These are phyloP conservation scores for Ibidorhyncha struthersii DNA, from an alignment of 2,113 vertebrate species.

Conservation along the genomic window DNA sequence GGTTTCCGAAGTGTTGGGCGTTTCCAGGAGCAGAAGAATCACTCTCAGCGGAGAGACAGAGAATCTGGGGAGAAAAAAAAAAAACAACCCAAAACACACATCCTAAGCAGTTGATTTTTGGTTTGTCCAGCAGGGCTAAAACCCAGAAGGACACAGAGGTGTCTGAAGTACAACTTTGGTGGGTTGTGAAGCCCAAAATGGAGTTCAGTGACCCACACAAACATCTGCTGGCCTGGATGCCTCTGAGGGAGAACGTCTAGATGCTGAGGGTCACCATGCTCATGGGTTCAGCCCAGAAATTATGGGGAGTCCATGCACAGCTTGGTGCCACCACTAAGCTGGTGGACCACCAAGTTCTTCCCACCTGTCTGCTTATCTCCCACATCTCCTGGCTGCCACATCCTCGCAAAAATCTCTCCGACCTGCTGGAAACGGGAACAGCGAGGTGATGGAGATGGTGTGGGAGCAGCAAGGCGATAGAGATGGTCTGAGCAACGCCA, in stretches of 20 bases:
- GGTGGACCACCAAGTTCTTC: neutral
- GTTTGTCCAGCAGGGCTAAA: neutral
- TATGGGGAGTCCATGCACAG: neutral
- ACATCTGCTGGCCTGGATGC: neutral
- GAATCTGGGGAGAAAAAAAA: neutral
- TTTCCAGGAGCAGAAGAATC: neutral
- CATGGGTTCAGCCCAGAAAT: neutral
- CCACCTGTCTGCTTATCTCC: neutral
- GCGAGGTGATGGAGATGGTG: neutral
- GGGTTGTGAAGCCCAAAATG: neutral
- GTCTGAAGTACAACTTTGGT: neutral
- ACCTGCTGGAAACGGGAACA: neutral
- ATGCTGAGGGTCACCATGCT: neutral
- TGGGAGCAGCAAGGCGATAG: neutral
- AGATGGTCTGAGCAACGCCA: too few species aligned
- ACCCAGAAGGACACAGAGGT: neutral
- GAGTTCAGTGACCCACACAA: neutral
- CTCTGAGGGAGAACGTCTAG: neutral
- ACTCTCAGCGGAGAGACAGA: neutral
- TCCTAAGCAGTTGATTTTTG: neutral
- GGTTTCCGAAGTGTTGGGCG: neutral
- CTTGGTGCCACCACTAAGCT: neutral
- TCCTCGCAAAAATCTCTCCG: neutral
- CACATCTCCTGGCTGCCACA: neutral
- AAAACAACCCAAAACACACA: rapidly evolving